Percentiles rank a stretch among this genome's conserved stretches.
Evolutionary conservation across 2,888 invertebrate genomes (phyloP).

Genomic region (Torymus aiolomorphi): DNA sequence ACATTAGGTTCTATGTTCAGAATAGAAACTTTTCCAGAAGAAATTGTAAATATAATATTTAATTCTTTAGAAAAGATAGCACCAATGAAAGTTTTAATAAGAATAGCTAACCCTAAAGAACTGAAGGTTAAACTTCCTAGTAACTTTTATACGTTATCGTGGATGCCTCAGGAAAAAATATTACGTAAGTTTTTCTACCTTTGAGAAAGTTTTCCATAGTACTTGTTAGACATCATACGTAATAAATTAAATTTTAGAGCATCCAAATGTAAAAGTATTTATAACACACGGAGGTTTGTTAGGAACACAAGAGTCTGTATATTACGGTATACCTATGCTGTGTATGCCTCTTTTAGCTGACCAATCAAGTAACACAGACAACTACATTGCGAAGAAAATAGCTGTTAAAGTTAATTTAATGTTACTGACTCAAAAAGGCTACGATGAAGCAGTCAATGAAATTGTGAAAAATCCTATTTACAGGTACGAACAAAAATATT

Average conservation of each 20-base stretch:
- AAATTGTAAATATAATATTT: slow-evolving; percentile 64
- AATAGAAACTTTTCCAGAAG: slow-evolving; percentile 67
- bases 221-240: no score
- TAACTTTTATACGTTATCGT: slow-evolving; percentile 64
- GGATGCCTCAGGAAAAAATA: slow-evolving; percentile 69
- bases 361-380: slow-evolving; percentile 68
- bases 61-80: slow-evolving; percentile 65
- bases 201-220: no score
- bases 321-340: slow-evolving; percentile 70
- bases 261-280: slow-evolving; percentile 69
- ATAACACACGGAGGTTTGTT: slow-evolving; percentile 72
- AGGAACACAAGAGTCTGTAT: slow-evolving; percentile 70
- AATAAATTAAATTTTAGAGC: slow-evolving; percentile 62
- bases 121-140: slow-evolving; percentile 65
- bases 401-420: slow-evolving; percentile 63
- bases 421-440: slow-evolving; percentile 62
- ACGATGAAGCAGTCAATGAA: slow-evolving; percentile 64
- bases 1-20: slow-evolving; percentile 71
- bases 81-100: slow-evolving; percentile 69
- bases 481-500: slow-evolving; percentile 21
- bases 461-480: slow-evolving; percentile 64
- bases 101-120: slow-evolving; percentile 63
- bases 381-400: slow-evolving; percentile 63
- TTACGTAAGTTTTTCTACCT: slow-evolving; percentile 62
- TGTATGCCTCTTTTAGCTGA: slow-evolving; percentile 71